Evolutionary conservation across 2,797 vertebrate species (phyloP).

Genomic region (Enteromius viviparus): DNA sequence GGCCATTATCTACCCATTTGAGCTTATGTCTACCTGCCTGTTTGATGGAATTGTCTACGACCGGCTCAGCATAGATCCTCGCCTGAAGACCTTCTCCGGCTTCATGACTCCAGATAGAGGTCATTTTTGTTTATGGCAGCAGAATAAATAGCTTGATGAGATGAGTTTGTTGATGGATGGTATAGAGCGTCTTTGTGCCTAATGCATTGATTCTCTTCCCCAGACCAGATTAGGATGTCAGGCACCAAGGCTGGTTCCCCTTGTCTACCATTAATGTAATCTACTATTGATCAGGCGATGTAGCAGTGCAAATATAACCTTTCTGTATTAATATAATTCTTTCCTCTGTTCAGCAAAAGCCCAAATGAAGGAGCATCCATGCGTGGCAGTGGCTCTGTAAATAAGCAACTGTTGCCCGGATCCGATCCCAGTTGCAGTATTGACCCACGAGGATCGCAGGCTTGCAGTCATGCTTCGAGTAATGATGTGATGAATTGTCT

Average conservation of each 20-base stretch:
- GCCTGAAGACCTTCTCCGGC: slow-evolving; percentile 13
- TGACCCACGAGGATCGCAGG: slow-evolving; percentile 55
- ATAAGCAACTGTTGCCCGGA: slow-evolving; percentile 49
- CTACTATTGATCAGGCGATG: slow-evolving; percentile 58
- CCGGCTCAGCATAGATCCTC: slow-evolving; percentile 19
- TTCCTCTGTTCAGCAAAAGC: slow-evolving; percentile 8
- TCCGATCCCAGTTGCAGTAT: slow-evolving; percentile 53
- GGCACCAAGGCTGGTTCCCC: slow-evolving; percentile 46
- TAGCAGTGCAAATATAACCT: slow-evolving; percentile 56
- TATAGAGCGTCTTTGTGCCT: slow-evolving; percentile 56
- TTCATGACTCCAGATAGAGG: slow-evolving; percentile 58
- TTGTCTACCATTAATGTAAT: slow-evolving; percentile 47
- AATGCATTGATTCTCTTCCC: slow-evolving; percentile 68
- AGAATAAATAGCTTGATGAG: slow-evolving; percentile 72
- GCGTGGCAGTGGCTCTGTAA: slow-evolving; percentile 26
- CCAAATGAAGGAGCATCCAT: slow-evolving; percentile 13
- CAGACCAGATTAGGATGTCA: slow-evolving; percentile 62
- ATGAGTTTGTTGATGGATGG: slow-evolving; percentile 68
- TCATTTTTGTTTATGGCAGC: slow-evolving; percentile 68
- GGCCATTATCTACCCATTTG: slow-evolving; percentile 71
- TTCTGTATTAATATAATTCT: slow-evolving; percentile 15
- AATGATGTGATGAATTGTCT: slow-evolving; percentile 64
- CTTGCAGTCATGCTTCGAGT: slow-evolving; percentile 55
- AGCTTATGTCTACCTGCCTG: slow-evolving; percentile 21
- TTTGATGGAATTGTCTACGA: slow-evolving; percentile 29